Evolutionary conservation across 1,140 invertebrate genomes (phyloP).

Genomic region (Procambarus virginalis): DNA sequence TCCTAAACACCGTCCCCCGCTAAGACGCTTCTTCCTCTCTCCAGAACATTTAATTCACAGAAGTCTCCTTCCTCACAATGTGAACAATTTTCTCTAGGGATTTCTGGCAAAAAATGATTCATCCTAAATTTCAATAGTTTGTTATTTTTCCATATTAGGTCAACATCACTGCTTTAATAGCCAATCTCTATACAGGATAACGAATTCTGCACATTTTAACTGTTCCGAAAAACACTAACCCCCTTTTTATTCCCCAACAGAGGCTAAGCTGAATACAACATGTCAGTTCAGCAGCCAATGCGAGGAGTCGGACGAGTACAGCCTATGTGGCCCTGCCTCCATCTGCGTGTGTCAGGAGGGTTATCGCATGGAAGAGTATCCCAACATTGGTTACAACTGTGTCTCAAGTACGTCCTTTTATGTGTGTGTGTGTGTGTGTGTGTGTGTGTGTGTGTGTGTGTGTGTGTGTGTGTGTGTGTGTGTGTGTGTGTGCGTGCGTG

Average conservation of each 20-base stretch:
- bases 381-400: constrained; percentile 58
- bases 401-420: constrained; percentile 21
- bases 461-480: neutral
- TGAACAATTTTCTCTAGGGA: too few relatives aligned
- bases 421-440: neutral
- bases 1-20: too few relatives aligned
- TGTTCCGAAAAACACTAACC: too few relatives aligned
- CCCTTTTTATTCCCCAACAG: constrained; percentile 23
- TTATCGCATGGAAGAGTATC: constrained; percentile 52
- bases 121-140: neutral
- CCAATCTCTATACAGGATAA: neutral
- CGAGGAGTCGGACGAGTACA: constrained; percentile 33
- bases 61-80: too few relatives aligned
- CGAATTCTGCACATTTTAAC: too few relatives aligned
- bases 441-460: neutral
- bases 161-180: neutral
- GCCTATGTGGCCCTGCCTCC: constrained; percentile 5
- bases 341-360: constrained; percentile 49
- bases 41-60: too few relatives aligned
- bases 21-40: too few relatives aligned
- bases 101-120: neutral
- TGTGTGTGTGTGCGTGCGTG: neutral
- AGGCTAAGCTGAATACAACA: constrained; percentile 38
- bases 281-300: constrained; percentile 58
- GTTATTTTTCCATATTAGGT: too few relatives aligned